These are phyloP conservation scores for Oncorhynchus nerka DNA, from an alignment of 2,113 vertebrate species.

Conservation along the genomic window DNA sequence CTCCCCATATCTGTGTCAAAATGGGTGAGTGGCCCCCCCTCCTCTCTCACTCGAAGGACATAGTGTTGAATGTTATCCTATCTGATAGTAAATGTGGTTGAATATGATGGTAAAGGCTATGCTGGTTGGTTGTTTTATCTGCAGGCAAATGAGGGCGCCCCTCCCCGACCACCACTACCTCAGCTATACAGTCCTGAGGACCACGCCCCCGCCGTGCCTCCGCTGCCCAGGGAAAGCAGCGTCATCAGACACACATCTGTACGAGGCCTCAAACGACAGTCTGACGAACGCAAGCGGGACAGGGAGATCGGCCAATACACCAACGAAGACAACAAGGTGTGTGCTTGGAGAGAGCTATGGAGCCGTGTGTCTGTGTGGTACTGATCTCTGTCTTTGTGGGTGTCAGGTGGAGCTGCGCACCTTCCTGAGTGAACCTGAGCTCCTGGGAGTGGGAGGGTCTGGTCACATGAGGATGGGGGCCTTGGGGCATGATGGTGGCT, in stretches of 20 bases:
- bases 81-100: no score
- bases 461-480: conserved; percentile 64
- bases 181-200: conserved; percentile 95
- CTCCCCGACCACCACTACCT: conserved; percentile 94
- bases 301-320: conserved; percentile 88
- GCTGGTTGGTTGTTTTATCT: conserved; percentile 11
- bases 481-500: conserved; percentile 77
- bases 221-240: conserved; percentile 88
- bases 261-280: conserved; percentile 94
- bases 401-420: conserved; percentile 88
- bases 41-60: no score
- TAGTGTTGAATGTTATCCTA: not conserved
- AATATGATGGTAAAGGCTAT: not conserved
- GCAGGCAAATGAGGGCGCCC: conserved; percentile 87
- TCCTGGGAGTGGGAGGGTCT: conserved; percentile 75
- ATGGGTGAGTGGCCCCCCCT: conserved; percentile 77
- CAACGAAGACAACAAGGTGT: conserved; percentile 90
- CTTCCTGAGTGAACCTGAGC: conserved; percentile 92
- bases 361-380: not conserved
- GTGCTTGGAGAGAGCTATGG: conserved; percentile 24
- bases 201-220: conserved; percentile 89
- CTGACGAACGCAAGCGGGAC: conserved; percentile 95
- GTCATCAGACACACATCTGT: conserved; percentile 95
- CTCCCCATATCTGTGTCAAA: conserved; percentile 71
- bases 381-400: conserved; percentile 2